These are phyloP conservation scores for Phoeniculus purpureus DNA, from an alignment of 2,797 vertebrate species.

Conservation along the genomic window DNA sequence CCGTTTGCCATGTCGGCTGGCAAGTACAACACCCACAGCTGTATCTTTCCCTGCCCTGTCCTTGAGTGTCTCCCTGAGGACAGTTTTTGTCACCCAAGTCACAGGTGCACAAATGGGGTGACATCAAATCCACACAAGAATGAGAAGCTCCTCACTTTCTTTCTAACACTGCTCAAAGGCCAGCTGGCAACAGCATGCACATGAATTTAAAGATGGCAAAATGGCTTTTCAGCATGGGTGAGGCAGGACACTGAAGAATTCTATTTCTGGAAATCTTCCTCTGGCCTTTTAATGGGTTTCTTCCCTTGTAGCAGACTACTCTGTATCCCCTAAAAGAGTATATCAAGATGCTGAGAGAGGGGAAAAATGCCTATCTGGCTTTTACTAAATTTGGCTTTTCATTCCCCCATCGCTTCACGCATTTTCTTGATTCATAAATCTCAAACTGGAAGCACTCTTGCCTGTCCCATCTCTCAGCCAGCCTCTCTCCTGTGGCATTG, in stretches of 20 bases:
- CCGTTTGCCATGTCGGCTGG: neutral
- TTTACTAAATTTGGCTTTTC: conserved; percentile 20
- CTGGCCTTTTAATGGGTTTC: neutral
- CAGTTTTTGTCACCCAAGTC: neutral
- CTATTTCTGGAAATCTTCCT: conserved; percentile 8
- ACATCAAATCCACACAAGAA: neutral
- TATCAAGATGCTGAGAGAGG: neutral
- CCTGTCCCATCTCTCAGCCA: neutral
- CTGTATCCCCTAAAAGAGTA: neutral
- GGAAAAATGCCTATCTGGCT: conserved; percentile 1
- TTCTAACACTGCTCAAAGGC: neutral
- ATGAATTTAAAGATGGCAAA: neutral
- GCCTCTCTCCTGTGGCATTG: neutral
- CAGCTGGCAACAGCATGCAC: neutral
- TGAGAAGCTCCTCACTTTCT: neutral
- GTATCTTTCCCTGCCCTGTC: neutral
- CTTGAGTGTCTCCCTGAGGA: neutral
- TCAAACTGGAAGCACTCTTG: neutral
- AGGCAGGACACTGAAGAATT: neutral
- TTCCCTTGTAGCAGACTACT: conserved; percentile 7
- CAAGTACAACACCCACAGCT: neutral
- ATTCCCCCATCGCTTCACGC: neutral
- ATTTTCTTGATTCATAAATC: conserved; percentile 11
- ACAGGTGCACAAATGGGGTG: neutral
- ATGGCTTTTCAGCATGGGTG: neutral